Evolutionary conservation across 1,140 invertebrate genomes (phyloP), one percentile per base, ranked within the genome.

Genomic region (Cephus cinctus): DNA sequence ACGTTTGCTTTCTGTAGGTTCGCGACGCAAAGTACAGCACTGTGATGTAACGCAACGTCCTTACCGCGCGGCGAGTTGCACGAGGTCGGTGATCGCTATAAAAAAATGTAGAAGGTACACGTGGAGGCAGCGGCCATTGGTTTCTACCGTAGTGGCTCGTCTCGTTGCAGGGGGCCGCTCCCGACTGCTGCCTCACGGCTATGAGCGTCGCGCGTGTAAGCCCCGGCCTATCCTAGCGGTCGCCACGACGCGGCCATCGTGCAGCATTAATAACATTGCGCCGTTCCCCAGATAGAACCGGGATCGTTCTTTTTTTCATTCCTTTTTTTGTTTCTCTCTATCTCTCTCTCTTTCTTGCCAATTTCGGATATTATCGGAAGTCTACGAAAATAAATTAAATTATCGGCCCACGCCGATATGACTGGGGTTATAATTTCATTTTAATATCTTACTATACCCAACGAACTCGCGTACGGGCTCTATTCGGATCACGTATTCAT

Each of bases 71-170:
- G 38, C 59, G 70, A 62, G 72, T 73, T 75, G 72, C 63, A 75
- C 72, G 72, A 75, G 72, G 71, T 74, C 71, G 71, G 71, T 74
- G 71, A 74, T 74, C 71, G 71, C 67, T 74, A 71, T 68, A 73
- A 74, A 73, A 73, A 74, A 74, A 73, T 71, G 67, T 63, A 58
- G 49, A 55, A 49, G 56, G 57, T 62, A 71, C 71, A 74, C 71
- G 71, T 74, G 71, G 71, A 74, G 71, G 71, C 65, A 57, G 69
- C 47, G 35, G 69, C 42, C 40, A 46, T 43, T 36, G 71, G 69
- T 74, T 74, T 69, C 57, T 25, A 36, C 30, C 43, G 36, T 34
- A 53, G 45, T 25, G 36, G 50, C 49, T 56, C 43, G 48, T 45
- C 41, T 21, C 47, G 43, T 30, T 52, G 30, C 40, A 32, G 22